Base-by-base conservation (phyloP, 1,140 invertebrate species). In the Schlechtendalia chinensis region DNA sequence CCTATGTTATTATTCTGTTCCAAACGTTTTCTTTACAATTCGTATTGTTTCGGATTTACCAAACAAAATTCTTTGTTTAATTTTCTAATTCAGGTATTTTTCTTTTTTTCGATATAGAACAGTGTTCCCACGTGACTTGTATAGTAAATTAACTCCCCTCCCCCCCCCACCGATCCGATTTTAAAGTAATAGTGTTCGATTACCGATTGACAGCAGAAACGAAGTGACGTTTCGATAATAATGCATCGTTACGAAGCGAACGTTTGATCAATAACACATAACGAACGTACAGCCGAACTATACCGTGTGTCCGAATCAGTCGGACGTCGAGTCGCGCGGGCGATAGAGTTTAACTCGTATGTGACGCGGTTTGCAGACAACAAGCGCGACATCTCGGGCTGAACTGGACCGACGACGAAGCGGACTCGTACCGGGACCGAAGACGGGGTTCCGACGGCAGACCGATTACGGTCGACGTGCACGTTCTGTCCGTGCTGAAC, bases 321-420 rank as follows among this genome's bases (percentile, higher is more conserved):
- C 47, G n/a, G 17, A 22, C 45, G 17, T 69, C 17, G 67, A 69
- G 24, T 50, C 16, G 22, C 16, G 22, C 45, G 16, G 14, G 3
- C 45, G 16, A 50, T 69, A 16, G 17, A 69, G 45, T 69, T 50
- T 1, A 6, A 50, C 47, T 22, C 16, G 10, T n/a, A n/a, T 19
- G 22, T 69, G 47, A 11, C 67, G 29, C 82, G 47, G 82, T 79
- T 87, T 88, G 45, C 85, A 91, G 91, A 83, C 91, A 92, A 84
- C 91, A 92, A 87, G 90, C 91, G 83, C 86, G 86, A 65, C 91
- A 92, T 84, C 86, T 92, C 32, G 91, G 91, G 12, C 89, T 92
- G 61, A 82, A 72, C 27, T 77, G 79, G 80, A 79, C 63, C 5
- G 61, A 47, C 14, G 32, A 29, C 10, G 61, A 54, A 47, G 24